Percentiles rank a stretch among this genome's conserved stretches.
Conservation (phyloP, 2,113 vertebrate species). For the Hemiprocne comata region DNA sequence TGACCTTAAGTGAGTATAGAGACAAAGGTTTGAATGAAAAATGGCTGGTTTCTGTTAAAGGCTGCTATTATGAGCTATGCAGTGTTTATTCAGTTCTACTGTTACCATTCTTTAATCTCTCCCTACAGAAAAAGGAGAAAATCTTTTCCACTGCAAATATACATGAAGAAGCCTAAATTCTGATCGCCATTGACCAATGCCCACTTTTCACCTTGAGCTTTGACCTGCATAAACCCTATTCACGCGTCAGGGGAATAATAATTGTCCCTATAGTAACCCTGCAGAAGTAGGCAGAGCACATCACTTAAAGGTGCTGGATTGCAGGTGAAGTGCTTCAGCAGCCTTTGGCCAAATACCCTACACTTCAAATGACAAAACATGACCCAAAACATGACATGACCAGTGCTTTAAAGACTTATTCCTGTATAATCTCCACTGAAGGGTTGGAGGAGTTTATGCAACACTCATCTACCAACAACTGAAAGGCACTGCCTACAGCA, state of each 20-base stretch:
- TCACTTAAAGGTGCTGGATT: neutral
- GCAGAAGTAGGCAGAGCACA: neutral
- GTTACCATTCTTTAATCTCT: neutral
- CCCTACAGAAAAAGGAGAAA: neutral
- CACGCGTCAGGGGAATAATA: neutral
- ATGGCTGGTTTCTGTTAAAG: neutral
- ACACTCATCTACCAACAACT: neutral
- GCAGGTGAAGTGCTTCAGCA: neutral
- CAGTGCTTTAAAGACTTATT: neutral
- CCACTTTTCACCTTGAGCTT: neutral
- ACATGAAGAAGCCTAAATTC: neutral
- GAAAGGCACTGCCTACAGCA: neutral
- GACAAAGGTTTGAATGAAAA: conserved; percentile 18
- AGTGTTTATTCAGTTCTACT: neutral
- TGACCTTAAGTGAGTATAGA: conserved; percentile 17
- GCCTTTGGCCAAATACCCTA: neutral
- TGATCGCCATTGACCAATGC: neutral
- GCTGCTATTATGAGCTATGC: neutral
- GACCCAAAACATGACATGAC: neutral
- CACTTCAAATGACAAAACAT: neutral
- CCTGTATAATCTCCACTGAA: neutral
- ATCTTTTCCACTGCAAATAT: neutral
- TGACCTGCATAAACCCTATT: neutral
- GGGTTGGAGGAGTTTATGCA: neutral
- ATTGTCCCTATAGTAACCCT: neutral